Conservation (phyloP, 1,140 invertebrate genomes). For the Halictus rubicundus region DNA sequence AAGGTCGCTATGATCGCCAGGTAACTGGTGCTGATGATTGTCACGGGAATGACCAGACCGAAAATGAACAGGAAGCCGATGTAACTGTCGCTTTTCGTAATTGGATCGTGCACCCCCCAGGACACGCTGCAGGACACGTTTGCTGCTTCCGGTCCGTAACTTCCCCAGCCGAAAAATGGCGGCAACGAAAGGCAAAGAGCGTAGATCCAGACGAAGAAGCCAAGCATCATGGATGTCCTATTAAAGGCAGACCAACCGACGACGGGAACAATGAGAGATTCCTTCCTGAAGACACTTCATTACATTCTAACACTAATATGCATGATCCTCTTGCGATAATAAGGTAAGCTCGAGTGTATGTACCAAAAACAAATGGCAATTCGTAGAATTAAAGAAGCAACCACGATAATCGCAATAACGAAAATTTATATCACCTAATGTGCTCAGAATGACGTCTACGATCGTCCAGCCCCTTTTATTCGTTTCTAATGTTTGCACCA, state of each 20-base stretch:
- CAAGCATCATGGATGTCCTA: conserved; percentile 77
- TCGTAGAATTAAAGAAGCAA: too few species aligned
- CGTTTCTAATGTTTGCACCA: too few species aligned
- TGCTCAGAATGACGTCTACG: too few species aligned
- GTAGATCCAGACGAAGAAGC: conserved; percentile 86
- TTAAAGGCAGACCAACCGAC: background rate
- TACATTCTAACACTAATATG: too few species aligned
- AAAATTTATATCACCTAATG: too few species aligned
- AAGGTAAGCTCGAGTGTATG: too few species aligned
- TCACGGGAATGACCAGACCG: conserved; percentile 85
- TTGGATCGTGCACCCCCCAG: conserved; percentile 85
- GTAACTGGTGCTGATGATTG: conserved; percentile 86
- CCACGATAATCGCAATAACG: too few species aligned
- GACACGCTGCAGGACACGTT: conserved; percentile 90
- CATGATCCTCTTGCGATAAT: too few species aligned
- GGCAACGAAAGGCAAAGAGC: conserved; percentile 84
- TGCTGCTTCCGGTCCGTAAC: conserved; percentile 87
- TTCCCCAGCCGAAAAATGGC: conserved; percentile 88
- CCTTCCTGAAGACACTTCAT: background rate
- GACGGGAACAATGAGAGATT: background rate
- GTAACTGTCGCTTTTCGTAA: conserved; percentile 81
- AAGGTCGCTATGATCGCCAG: conserved; percentile 84
- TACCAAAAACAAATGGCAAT: too few species aligned
- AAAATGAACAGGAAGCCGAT: conserved; percentile 86
- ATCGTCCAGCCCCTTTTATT: too few species aligned